These are phyloP conservation scores for Adela reaumurella DNA, from an alignment of 2,888 invertebrate species.

Conservation along the genomic window DNA sequence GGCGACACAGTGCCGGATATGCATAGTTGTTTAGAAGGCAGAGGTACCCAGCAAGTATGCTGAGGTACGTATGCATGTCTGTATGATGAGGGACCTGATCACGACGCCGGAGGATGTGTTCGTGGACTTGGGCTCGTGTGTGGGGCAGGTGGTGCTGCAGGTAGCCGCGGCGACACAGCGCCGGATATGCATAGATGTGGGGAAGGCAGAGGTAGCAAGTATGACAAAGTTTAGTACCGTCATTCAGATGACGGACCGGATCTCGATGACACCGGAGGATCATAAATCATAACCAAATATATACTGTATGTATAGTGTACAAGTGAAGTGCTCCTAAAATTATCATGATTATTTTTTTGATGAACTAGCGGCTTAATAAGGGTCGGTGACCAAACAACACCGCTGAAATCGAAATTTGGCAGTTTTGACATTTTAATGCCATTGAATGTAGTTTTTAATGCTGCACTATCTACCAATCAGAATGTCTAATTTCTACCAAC, in stretches of 20 bases:
- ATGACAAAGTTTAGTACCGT: slow-evolving; percentile 94
- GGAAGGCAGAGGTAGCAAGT: slow-evolving; percentile 95
- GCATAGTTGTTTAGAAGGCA: slow-evolving; percentile 95
- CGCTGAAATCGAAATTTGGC: too few relatives aligned
- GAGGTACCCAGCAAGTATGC: slow-evolving; percentile 96
- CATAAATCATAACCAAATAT: too few relatives aligned
- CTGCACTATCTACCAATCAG: too few relatives aligned
- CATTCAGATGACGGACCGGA: slow-evolving; percentile 96
- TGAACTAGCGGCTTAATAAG: too few relatives aligned
- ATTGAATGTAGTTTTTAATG: too few relatives aligned
- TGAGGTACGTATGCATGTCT: slow-evolving; percentile 78
- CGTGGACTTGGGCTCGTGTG: slow-evolving; percentile 97
- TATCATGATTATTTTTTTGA: too few relatives aligned
- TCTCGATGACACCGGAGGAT: slow-evolving; percentile 86
- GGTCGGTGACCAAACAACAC: too few relatives aligned
- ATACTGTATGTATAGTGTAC: too few relatives aligned
- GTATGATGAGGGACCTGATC: slow-evolving; percentile 97
- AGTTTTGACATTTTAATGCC: too few relatives aligned
- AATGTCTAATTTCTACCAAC: too few relatives aligned
- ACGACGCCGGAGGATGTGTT: slow-evolving; percentile 91
- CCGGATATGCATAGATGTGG: slow-evolving; percentile 92
- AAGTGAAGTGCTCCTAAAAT: too few relatives aligned
- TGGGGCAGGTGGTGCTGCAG: slow-evolving; percentile 97
- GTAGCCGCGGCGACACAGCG: slow-evolving; percentile 95
- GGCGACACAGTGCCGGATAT: slow-evolving; percentile 86